Evolutionary conservation across 2,797 vertebrate species (phyloP), one percentile per base, ranked within the genome.

Genomic region (Taenioides sp.): DNA sequence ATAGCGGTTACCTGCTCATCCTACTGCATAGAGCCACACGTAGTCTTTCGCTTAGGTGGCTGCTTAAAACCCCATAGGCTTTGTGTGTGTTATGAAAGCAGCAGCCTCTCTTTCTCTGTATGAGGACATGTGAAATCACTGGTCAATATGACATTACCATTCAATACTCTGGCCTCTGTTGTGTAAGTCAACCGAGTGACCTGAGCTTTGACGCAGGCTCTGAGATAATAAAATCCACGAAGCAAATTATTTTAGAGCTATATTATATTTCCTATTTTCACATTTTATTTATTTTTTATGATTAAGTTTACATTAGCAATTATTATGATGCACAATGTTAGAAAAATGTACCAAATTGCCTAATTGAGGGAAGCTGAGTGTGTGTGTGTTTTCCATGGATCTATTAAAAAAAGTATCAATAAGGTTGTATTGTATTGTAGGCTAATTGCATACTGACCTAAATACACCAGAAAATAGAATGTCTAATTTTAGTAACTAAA

Each of bases 51-150:
- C 77, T 78, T 70, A 69, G 68, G 63, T 61, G 69, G 78, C 71
- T 57, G 70, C 18, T 73, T 65, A 84, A 89, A 88, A 87, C 80
- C 84, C 73, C 80, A 47, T 37, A 75, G 74, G 77, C 69, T 81
- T 20, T 37, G 34, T 78, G 61, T 76, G n/a, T 47, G 62, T 73
- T 65, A 72, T 81, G 55, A 69, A 76, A 81, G 63, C 74, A 76
- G 74, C 40, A 1, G 0, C 54, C 64, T n/a, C 59, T 55, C n/a
- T 31, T 80, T 81, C 76, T 75, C 58, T 28, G 60, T 31, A 7
- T 76, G 84, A 80, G 66, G 72, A 81, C 47, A 47, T 78, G 57
- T 73, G 72, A 74, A 85, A 81, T 84, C 76, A 73, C 61, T 67
- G 66, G 68, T 84, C 57, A 72, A 76, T 79, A 74, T 74, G 31